Conservation (phyloP, 2,888 invertebrate genomes). For the Drosophila borborema region DNA sequence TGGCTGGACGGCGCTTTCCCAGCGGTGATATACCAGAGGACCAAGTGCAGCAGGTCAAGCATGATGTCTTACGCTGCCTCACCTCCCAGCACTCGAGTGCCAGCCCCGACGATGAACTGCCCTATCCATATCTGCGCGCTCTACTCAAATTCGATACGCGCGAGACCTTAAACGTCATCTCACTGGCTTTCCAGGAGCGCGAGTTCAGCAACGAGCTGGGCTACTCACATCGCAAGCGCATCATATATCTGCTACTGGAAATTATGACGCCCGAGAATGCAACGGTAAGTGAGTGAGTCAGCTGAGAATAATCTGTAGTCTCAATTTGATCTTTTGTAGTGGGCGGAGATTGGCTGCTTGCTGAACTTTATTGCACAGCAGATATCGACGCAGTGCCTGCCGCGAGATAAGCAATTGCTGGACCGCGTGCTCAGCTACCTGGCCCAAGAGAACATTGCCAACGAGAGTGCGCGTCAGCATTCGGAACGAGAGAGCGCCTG, state of each 20-base stretch:
- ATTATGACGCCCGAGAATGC: constrained; percentile 90
- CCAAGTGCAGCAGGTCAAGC: constrained; percentile 89
- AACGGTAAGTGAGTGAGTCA: constrained; percentile 86
- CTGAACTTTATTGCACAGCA: constrained; percentile 89
- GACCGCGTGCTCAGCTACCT: constrained; percentile 88
- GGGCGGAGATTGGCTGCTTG: constrained; percentile 87
- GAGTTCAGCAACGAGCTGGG: constrained; percentile 92
- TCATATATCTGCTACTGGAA: constrained; percentile 91
- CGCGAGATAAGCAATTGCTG: constrained; percentile 86
- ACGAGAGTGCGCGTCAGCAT: constrained; percentile 85
- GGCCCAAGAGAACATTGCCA: constrained; percentile 84
- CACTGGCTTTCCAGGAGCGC: constrained; percentile 93
- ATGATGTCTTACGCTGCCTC: constrained; percentile 89
- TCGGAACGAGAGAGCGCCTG: constrained; percentile 91
- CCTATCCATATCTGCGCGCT: constrained; percentile 90
- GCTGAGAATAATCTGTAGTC: not conserved
- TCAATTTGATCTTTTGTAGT: constrained; percentile 61
- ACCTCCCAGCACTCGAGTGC: constrained; percentile 89
- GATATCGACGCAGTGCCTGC: constrained; percentile 86
- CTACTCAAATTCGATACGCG: constrained; percentile 93
- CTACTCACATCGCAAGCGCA: constrained; percentile 89
- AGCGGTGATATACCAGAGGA: constrained; percentile 89
- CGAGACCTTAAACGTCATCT: constrained; percentile 93
- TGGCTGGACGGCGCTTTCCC: constrained; percentile 94
- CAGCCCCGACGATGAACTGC: constrained; percentile 87